Conservation (phyloP, 1,140 invertebrate species). For the Bombus vancouverensis region DNA sequence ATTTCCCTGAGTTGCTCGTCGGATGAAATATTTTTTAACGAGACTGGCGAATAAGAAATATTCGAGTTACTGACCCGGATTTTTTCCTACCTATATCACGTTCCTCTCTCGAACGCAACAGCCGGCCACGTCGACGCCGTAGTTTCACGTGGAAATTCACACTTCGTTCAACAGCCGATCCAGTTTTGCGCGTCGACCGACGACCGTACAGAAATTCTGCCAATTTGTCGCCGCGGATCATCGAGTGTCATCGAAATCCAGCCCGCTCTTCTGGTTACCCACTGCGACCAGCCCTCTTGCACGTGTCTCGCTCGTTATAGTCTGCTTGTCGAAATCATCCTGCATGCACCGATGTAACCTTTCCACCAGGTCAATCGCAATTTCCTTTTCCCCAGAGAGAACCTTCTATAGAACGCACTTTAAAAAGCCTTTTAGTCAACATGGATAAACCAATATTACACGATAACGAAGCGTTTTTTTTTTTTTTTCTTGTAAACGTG, state of each 20-base stretch:
- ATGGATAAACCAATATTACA: neutral
- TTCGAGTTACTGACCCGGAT: conserved; percentile 14
- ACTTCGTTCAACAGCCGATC: neutral
- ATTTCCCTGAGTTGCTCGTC: neutral
- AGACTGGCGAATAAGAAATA: neutral
- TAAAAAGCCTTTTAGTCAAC: neutral
- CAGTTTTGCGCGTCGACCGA: neutral
- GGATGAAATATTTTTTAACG: conserved; percentile 15
- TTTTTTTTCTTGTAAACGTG: neutral
- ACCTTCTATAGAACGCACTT: neutral
- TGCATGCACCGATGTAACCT: conserved; percentile 25
- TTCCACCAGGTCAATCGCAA: neutral
- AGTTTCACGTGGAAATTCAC: conserved; percentile 18
- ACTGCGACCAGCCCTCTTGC: neutral
- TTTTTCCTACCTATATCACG: neutral
- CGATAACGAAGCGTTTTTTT: neutral
- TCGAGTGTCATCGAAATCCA: conserved; percentile 45
- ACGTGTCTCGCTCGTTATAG: conserved; percentile 6
- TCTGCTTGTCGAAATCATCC: conserved; percentile 13
- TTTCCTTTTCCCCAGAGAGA: conserved; percentile 5
- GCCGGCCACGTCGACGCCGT: neutral
- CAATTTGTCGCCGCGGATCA: conserved; percentile 22
- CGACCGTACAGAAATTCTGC: neutral
- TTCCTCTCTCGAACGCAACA: neutral
- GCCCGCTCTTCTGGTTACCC: conserved; percentile 24